Conservation (phyloP, 1,140 invertebrate species). For the Acromyrmex heyeri region DNA sequence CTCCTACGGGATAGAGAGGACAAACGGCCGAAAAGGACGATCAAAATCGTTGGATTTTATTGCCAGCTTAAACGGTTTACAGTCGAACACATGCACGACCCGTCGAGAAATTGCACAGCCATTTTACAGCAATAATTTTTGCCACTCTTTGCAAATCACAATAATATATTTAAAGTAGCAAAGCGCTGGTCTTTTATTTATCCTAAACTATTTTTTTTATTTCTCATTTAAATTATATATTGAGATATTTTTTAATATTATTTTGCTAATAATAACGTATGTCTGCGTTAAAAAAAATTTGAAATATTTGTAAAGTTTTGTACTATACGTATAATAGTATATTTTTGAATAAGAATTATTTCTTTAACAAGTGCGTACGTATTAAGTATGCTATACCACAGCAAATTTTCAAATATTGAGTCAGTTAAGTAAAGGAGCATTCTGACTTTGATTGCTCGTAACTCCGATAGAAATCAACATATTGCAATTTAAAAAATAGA, state of each 20-base stretch:
- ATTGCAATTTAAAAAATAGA: too few species aligned
- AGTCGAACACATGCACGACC: constrained; percentile 72
- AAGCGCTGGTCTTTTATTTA: not conserved
- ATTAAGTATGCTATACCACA: not conserved
- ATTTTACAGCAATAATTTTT: constrained; percentile 41
- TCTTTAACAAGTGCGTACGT: not conserved
- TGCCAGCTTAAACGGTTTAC: constrained; percentile 77
- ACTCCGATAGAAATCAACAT: too few species aligned
- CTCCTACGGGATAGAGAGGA: constrained; percentile 21
- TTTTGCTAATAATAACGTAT: not conserved
- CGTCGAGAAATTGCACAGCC: constrained; percentile 67
- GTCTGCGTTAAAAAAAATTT: not conserved
- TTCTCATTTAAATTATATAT: not conserved
- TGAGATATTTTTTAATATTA: not conserved
- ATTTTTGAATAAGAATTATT: not conserved
- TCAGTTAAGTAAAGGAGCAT: too few species aligned
- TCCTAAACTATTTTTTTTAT: not conserved
- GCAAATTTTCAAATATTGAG: not conserved
- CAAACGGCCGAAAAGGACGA: constrained; percentile 41
- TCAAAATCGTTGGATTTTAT: constrained; percentile 80
- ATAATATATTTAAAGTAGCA: constrained; percentile 48
- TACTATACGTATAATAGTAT: not conserved
- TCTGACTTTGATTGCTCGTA: too few species aligned
- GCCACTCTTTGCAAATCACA: constrained; percentile 27
- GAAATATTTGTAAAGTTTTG: not conserved